These are phyloP conservation scores for Drosophila serrata DNA, from an alignment of 1,140 invertebrate species.

Conservation along the genomic window DNA sequence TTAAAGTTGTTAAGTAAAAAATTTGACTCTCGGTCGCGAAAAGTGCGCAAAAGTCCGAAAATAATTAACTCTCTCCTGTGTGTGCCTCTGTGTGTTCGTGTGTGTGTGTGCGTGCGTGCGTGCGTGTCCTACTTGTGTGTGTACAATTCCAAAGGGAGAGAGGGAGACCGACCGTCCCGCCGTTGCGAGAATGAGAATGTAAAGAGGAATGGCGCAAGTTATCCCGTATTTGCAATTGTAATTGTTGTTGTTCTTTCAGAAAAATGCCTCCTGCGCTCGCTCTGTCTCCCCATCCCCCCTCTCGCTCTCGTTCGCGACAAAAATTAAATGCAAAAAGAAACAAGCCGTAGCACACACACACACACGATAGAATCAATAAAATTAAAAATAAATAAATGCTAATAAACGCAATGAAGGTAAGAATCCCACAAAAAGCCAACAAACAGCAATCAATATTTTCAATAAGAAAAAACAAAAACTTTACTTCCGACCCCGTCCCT, in stretches of 20 bases:
- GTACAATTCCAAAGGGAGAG: constrained; percentile 11
- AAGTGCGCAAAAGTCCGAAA: constrained; percentile 69
- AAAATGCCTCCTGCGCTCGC: constrained; percentile 22
- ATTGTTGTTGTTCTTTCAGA: constrained; percentile 35
- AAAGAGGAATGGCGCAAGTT: constrained; percentile 20
- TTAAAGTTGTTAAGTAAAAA: constrained; percentile 50
- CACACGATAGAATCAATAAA: constrained; percentile 46
- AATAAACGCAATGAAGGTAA: constrained; percentile 75
- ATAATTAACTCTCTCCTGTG: constrained; percentile 43
- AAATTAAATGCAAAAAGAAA: constrained; percentile 37
- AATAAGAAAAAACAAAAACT: constrained; percentile 50
- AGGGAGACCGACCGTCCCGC: constrained; percentile 16
- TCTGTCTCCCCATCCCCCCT: constrained; percentile 25
- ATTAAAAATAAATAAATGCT: constrained; percentile 53
- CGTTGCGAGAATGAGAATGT: constrained; percentile 11
- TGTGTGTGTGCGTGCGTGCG: constrained; percentile 53
- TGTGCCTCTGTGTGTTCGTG: constrained; percentile 48
- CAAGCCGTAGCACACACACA: constrained; percentile 53
- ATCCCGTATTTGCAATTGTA: constrained; percentile 17
- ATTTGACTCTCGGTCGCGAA: constrained; percentile 68
- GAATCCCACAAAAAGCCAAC: constrained; percentile 65
- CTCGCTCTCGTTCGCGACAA: constrained; percentile 58
- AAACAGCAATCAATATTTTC: constrained; percentile 59
- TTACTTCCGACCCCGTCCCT: constrained; percentile 24
- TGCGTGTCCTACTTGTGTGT: constrained; percentile 56